Evolutionary conservation across 2,113 vertebrate genomes (phyloP), one percentile per base, ranked within the genome.

Genomic region (Mustela nigripes): DNA sequence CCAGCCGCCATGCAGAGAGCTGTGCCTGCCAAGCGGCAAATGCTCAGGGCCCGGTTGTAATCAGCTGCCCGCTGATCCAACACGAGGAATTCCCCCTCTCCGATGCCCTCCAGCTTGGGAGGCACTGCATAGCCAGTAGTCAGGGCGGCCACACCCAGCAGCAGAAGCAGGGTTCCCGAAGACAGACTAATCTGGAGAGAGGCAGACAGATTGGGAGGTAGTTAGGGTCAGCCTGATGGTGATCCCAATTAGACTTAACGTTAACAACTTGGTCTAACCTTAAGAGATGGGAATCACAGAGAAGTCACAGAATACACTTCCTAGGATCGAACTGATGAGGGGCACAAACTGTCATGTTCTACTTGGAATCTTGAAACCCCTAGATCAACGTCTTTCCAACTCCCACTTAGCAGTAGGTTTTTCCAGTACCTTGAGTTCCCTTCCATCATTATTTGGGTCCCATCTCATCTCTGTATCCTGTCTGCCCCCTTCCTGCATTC

Each of bases 21-120:
- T 0, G 8, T 89, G 24, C 99, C 99, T 1, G 93, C 98, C 79
- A 98, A 93, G 18, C 93, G 94, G 95, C 98, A 98, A 16, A 71
- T 95, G 73, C 91, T 36, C 92, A 98, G 96, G 14, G 93, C 96
- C 1, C 58, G 91, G 98, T 99, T 99, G 91, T 99, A 98, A 74
- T 95, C 85, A 0, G 95, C 84, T 1, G 98, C 98, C 31, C 39
- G 97, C 71, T 80, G 73, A 19, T 99, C 99, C 79, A 98, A 65
- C 21, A 98, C 94, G 58, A 98, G n/a, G 19, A 98, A 96, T 53
- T 98, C 98, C 0, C 95, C 97, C 18, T 98, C 98, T 4, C 96
- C 97, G 0, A 99, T 98, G 50, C 97, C 97, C 48, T 99, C 99
- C 87, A 99, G 92, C 89, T 97, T 98, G 2, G 97, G 98, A 33